Percentiles rank a stretch among this genome's conserved stretches.
These are phyloP conservation scores for Leucophenga maculata DNA, from an alignment of 2,888 invertebrate species.

Conservation along the genomic window DNA sequence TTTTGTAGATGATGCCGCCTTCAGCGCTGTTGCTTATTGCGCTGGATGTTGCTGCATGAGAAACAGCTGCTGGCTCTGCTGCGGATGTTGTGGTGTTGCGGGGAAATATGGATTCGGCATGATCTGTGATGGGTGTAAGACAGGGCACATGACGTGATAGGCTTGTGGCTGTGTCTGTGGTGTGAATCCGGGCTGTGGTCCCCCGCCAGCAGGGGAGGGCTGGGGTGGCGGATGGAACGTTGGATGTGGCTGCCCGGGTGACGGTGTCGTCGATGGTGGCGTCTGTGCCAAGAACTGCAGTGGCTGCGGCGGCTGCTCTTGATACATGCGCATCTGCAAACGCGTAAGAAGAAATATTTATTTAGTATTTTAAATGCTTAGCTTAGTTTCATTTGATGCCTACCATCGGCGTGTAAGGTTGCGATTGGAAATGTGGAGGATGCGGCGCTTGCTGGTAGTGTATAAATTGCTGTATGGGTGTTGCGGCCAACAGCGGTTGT, in stretches of 20 bases:
- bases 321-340: conserved; percentile 79
- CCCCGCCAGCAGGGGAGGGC: conserved; percentile 75
- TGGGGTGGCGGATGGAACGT: conserved; percentile 76
- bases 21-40: conserved; percentile 53
- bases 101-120: conserved; percentile 69
- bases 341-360: neutral
- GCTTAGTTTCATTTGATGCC: conserved; percentile 44
- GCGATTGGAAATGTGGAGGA: conserved; percentile 74
- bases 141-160: conserved; percentile 76
- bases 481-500: conserved; percentile 87
- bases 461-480: conserved; percentile 81
- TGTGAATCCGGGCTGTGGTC: conserved; percentile 73
- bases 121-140: conserved; percentile 71
- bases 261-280: conserved; percentile 75
- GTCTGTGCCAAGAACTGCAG: conserved; percentile 76
- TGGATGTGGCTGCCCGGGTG: conserved; percentile 76
- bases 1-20: neutral
- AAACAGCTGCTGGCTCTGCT: conserved; percentile 69
- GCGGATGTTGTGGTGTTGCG: conserved; percentile 68
- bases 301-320: conserved; percentile 75
- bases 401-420: conserved; percentile 72
- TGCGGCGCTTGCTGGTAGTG: conserved; percentile 77
- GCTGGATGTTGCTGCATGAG: conserved; percentile 71
- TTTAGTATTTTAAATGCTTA: neutral
- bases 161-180: conserved; percentile 73